A percentile compares a stretch with the other conserved stretches of the same genome.
Evolutionary conservation across 2,797 vertebrate genomes (phyloP).

Genomic region (Hyperoplus immaculatus): DNA sequence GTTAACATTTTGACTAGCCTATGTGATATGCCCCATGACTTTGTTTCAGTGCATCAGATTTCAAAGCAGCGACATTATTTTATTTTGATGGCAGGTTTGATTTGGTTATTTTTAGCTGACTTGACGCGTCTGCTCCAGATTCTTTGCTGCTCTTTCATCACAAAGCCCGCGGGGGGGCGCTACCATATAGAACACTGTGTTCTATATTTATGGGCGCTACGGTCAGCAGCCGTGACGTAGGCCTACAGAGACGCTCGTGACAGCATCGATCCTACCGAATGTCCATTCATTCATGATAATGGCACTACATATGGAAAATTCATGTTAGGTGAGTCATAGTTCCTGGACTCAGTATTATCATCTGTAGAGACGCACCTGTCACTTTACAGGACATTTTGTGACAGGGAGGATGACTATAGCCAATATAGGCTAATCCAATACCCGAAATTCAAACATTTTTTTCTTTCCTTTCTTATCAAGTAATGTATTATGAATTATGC

Average conservation of each 20-base stretch:
- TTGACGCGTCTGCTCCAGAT: not conserved
- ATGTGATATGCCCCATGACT: too few species aligned
- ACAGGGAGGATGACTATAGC: not conserved
- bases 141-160: not conserved
- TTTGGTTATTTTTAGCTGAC: not conserved
- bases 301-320: not conserved
- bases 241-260: not conserved
- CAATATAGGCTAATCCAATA: not conserved
- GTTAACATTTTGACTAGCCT: too few species aligned
- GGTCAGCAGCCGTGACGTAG: not conserved
- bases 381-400: not conserved
- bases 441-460: not conserved
- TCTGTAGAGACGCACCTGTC: not conserved
- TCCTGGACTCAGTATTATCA: not conserved
- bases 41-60: not conserved
- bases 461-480: not conserved
- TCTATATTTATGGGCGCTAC: not conserved
- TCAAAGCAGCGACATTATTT: not conserved
- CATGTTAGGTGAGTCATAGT: not conserved
- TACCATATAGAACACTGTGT: too few species aligned
- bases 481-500: not conserved
- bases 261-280: not conserved
- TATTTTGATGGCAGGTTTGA: constrained; percentile 11
- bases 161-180: constrained; percentile 7
- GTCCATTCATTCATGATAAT: constrained; percentile 6